Base-by-base conservation (phyloP, 2,888 invertebrate genomes). In the Eilema sororculum region DNA sequence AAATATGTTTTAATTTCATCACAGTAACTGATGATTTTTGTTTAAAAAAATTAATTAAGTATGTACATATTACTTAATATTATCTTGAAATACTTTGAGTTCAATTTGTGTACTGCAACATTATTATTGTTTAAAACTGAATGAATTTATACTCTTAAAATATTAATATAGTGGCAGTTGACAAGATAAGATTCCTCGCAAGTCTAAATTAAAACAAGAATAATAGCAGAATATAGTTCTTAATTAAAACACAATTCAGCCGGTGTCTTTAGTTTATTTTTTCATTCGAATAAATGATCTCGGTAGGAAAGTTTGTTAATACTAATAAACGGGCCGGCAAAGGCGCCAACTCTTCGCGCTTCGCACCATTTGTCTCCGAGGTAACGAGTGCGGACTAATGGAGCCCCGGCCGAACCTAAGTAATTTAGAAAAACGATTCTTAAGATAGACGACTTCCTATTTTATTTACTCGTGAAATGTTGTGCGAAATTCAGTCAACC, bases 361-460 rank as follows among this genome's bases (percentile, higher is more conserved):
- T 84, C 79, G 71, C 76, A 72, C 91, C 87, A 92, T 93, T 92
- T 90, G 88, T 92, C 91, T 90, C 84, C 77, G 72, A 83, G 79
- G 87, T 88, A 90, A 90, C 88, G 86, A 90, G 87, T 83, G 75
- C 79, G 70, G 82, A 87, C 86, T 90, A 91, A 90, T 90, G 88
- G 88, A 76, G 80, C 84, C 82, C 78, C 78, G 78, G 78, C 84
- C 85, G 80, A 88, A 89, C 85, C 85, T 86, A 80, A 84, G 86
- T 89, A 90, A 90, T 91, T 90, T 90, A 89, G 89, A 91, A 90
- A 91, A 90, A 91, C 88, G 88, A 86, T 85, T 84, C 83, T 73
- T 73, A 80, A 84, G 83, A 87, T 81, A 83, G 78, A 87, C 78
- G 80, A 82, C 82, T 79, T 75, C 63, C 67, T 73, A 67, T 80